These are phyloP conservation scores for Centropus unirufus DNA, from an alignment of 2,113 vertebrate genomes.

Conservation along the genomic window DNA sequence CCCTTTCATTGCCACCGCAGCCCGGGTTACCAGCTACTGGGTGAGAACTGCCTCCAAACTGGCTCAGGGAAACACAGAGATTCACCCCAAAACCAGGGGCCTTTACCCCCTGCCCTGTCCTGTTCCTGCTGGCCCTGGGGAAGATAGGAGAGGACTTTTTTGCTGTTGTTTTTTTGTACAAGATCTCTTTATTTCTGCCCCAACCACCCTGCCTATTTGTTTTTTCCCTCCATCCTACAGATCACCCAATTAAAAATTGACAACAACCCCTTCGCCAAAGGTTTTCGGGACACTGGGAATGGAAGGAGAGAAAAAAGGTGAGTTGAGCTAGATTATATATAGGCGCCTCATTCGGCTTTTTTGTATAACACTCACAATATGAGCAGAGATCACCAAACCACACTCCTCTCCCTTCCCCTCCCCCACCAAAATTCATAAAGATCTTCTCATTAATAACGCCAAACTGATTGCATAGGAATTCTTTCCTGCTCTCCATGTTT, in stretches of 20 bases:
- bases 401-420: background rate
- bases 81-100: background rate
- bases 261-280: slow-evolving; percentile 98
- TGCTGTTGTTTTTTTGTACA: background rate
- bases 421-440: background rate
- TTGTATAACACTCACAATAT: background rate
- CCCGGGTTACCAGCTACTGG: background rate
- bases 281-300: slow-evolving; percentile 98
- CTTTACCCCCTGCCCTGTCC: background rate
- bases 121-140: fast-evolving
- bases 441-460: background rate
- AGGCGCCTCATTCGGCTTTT: background rate
- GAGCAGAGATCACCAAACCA: slow-evolving; percentile 25
- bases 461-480: background rate
- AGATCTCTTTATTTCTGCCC: background rate
- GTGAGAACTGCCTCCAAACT: background rate
- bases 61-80: background rate
- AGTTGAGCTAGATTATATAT: slow-evolving; percentile 12
- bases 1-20: slow-evolving; percentile 24
- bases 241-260: slow-evolving; percentile 99
- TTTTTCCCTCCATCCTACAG: slow-evolving; percentile 70
- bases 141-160: background rate
- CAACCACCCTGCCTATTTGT: background rate
- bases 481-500: background rate
- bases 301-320: slow-evolving; percentile 97